Evolutionary conservation across 2,797 vertebrate genomes (phyloP), one percentile per base, ranked within the genome.

Genomic region (Mus spretus): DNA sequence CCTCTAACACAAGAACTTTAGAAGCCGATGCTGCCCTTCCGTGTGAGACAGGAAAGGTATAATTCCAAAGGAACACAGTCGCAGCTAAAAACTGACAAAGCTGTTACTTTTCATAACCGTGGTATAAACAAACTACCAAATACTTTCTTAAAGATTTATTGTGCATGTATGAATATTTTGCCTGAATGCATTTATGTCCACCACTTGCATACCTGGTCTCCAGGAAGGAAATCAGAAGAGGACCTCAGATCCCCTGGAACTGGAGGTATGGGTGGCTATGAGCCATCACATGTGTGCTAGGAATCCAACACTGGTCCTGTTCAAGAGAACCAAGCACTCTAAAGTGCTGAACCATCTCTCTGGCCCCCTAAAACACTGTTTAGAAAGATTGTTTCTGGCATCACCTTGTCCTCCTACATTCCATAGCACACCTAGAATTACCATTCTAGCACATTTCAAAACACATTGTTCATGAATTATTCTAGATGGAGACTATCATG

Each of bases 21-120:
- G 80, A 93, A 94, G 61, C n/a, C 44, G 74, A 44, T 24, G n/a
- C n/a, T 53, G 31, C 0, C 79, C 53, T 81, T 12, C 12, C n/a
- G 13, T 28, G 90, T 91, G 34, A 95, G 50, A 79, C 86, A 19
- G 82, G 93, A 92, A 55, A 1, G 70, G 61, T 72, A 61, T n/a
- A 85, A 88, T 70, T 28, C 74, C 91, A 90, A 90, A 26, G 4
- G 83, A 78, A 81, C 8, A 78, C 6, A 61, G 40, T 83, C 55
- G 9, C 13, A 87, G 47, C 55, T 44, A 65, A 96, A 81, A 67
- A 11, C 3, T 82, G 26, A 79, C 24, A 65, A 20, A 79, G 3
- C 6, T 44, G 40, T 80, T 82, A 67, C 75, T 63, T 93, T 92
- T 44, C 89, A 78, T 19, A 22, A 74, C 85, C 57, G 65, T 67